Conservation (phyloP, 2,113 vertebrate genomes). For the Leiothrix lutea region DNA sequence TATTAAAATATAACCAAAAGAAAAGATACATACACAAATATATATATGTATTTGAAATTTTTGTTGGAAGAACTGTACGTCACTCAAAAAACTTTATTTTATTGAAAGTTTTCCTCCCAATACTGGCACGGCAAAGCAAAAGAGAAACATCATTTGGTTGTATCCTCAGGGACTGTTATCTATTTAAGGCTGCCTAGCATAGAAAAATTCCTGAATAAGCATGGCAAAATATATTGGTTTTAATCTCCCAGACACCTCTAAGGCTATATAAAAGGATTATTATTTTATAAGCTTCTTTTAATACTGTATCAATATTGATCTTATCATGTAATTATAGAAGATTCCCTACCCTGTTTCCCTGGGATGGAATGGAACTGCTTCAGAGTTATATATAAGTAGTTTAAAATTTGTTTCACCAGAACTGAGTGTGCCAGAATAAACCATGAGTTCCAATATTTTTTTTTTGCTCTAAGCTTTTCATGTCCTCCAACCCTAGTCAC, state of each 20-base stretch:
- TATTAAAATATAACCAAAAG: neutral
- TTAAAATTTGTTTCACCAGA: neutral
- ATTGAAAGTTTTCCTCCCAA: neutral
- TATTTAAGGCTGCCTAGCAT: neutral
- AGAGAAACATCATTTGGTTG: neutral
- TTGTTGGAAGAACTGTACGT: neutral
- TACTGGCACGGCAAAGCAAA: neutral
- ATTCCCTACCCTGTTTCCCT: neutral
- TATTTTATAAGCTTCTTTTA: slow-evolving; percentile 33
- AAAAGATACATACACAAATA: neutral
- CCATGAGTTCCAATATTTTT: neutral
- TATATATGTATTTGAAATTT: neutral
- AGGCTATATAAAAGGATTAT: slow-evolving; percentile 16
- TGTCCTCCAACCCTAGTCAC: neutral
- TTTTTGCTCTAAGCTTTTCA: neutral
- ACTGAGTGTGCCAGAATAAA: neutral
- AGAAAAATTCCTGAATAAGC: slow-evolving; percentile 32
- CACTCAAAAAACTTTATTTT: neutral
- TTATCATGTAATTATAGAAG: slow-evolving; percentile 2
- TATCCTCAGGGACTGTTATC: neutral
- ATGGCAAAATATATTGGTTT: slow-evolving; percentile 9
- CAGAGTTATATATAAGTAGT: neutral
- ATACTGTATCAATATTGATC: slow-evolving; percentile 40
- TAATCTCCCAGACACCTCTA: slow-evolving; percentile 32
- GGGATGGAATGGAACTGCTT: neutral